Base-by-base conservation (phyloP, 2,113 vertebrate genomes). In the Pangasianodon gigas region DNA sequence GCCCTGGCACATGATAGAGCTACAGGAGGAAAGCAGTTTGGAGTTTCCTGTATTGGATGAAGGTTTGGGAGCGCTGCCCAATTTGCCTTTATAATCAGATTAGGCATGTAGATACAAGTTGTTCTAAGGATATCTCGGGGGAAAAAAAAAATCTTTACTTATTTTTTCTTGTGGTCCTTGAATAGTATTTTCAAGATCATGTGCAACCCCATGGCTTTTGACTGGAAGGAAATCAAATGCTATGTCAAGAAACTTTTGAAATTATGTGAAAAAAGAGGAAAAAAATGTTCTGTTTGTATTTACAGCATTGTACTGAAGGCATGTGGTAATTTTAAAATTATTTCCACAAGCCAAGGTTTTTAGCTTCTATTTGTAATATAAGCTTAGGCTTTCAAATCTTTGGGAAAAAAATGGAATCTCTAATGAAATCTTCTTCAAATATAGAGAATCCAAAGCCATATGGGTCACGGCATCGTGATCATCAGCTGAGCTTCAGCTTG, bases 401-500 rank as follows among this genome's bases (percentile, higher is more conserved):
- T 24, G 18, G 21, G 21, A 19, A 11, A 24, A 46, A 26, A 1
- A 29, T 29, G 46, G 24, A 29, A 79, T 79, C 10, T 81, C 1
- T 81, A 51, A n/a, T 52, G 79, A 52, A n/a, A 52, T 37, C 44
- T 44, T 4, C 37, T 79, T 54, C 2, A 81, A 52, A 81, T 81
- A 56, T 13, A 69, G 46, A 71, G 48, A 52, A 32, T 37, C 44
- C 18, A 37, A 18, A 37, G 46, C 21, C 29, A 8, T 16, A 37
- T 24, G 11, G 32, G 58, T 71, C 77, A 86, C n/a, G 26, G n/a
- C 54, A 54, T 79, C 10, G 44, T 46, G 6, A 84, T 65, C 29
- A 71, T 87, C 44, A 48, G 81, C 81, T 37, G 41, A 54, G 87
- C 84, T 79, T 60, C 54, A 88, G 58, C 83, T 86, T 41, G 56